phyloP scores from a whole-genome alignment of 2,113 vertebrate genomes.

The Gallinago jamesoni region DNA sequence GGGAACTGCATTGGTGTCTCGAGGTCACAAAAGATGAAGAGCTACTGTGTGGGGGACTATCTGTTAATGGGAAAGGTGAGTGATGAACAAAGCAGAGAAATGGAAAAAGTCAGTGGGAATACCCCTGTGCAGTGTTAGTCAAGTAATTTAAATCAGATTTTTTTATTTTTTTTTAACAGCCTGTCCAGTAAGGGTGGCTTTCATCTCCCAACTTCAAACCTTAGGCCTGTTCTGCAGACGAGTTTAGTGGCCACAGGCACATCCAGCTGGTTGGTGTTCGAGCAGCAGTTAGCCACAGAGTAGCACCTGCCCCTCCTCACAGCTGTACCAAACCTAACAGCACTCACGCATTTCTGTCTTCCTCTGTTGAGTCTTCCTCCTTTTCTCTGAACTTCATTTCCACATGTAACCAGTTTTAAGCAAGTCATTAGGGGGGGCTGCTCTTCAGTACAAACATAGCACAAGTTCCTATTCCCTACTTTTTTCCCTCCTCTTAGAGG shows the following conservation, averaged over 20 bases:
- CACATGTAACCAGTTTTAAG: background rate
- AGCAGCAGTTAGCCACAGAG: background rate
- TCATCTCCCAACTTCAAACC: background rate
- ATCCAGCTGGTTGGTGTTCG: background rate
- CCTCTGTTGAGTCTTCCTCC: background rate
- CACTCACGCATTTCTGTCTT: background rate
- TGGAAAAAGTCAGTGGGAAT: background rate
- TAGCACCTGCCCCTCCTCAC: background rate
- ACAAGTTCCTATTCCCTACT: background rate
- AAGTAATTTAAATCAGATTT: background rate
- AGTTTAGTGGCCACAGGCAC: rapidly evolving
- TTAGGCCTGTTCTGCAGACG: background rate
- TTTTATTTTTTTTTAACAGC: background rate
- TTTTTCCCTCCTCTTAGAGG: background rate
- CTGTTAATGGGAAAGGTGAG: background rate
- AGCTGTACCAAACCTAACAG: background rate
- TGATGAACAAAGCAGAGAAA: background rate
- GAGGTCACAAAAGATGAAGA: background rate
- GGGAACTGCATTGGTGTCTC: background rate
- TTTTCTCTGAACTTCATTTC: background rate
- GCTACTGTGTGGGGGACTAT: rapidly evolving
- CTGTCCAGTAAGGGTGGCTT: background rate
- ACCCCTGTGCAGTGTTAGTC: background rate
- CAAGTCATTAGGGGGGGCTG: background rate
- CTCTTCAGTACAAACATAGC: background rate